Evolutionary conservation across 1,140 invertebrate species (phyloP), one percentile per base, ranked within the genome.

Genomic region (Streblospio benedicti): DNA sequence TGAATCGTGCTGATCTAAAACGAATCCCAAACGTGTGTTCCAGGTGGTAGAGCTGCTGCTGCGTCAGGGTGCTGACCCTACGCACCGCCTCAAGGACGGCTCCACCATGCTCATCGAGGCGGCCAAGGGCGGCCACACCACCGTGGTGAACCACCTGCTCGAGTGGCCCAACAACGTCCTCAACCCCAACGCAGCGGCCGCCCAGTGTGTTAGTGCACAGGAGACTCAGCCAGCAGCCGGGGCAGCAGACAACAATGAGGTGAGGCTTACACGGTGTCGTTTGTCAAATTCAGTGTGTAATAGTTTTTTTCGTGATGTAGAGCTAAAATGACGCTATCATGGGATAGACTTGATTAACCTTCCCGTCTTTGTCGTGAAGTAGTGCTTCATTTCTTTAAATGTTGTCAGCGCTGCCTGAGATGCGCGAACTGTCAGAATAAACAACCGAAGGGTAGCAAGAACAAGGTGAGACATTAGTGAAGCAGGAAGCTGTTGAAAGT

Each of bases 41-140:
- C n/a, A n/a, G 60, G 91, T 97, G 31, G 94, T 97, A 2, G 91
- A 97, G 77, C 80, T 93, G 60, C 80, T 99, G 44, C 81, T 99
- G 54, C 84, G 87, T 23, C 85, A 91, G 77, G 87, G 89, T 65
- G 94, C 93, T 32, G 91, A 98, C 83, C 91, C 92, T 44, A 91
- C 89, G 76, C 91, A 96, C 79, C 94, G 93, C 79, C 81, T 98
- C 12, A 97, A 97, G 81, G 95, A 99, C 80, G 97, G 95, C 76
- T 95, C 92, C 43, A 97, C 93, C 32, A 97, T 97, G 88, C 81
- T 99, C 58, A 97, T 98, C 66, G 96, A 99, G 79, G 95, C 95
- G 33, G 90, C 94, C 14, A 96, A 97, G 79, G 93, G 93, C 52
- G 95, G 95, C 0, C 93, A 98, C 76, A 95, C 91, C 0, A 86